Evolutionary conservation across 2,888 invertebrate species (phyloP).

Genomic region (Sarcophaga variegata): DNA sequence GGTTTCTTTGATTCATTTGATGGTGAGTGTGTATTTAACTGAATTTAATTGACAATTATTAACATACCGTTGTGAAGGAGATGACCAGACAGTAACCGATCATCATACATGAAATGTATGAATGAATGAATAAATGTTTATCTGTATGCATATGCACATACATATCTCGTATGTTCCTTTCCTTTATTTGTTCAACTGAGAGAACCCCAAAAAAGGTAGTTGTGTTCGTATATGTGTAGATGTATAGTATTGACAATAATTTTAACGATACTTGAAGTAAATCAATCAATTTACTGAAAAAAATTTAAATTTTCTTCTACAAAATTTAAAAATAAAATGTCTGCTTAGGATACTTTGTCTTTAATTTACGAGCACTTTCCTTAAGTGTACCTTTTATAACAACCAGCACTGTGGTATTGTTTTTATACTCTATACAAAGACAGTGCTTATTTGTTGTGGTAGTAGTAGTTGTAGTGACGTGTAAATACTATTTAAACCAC

Average conservation of each 20-base stretch:
- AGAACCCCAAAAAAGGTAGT: not conserved
- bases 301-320: not conserved
- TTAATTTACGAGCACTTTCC: no score
- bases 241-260: not conserved
- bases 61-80: constrained; percentile 29
- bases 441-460: constrained; percentile 24
- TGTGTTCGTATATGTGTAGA: not conserved
- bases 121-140: not conserved
- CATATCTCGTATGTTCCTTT: no score
- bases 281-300: not conserved
- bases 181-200: no score
- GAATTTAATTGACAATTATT: constrained; percentile 66
- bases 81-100: constrained; percentile 5
- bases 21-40: constrained; percentile 75
- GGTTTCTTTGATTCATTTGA: constrained; percentile 80
- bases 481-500: constrained; percentile 56
- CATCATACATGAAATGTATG: not conserved
- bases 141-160: not conserved
- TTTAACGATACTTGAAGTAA: not conserved
- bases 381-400: not conserved
- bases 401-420: no score
- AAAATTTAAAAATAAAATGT: no score
- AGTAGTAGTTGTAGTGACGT: constrained; percentile 18
- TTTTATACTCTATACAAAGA: not conserved
- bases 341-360: no score